Base-by-base conservation (phyloP, 1,140 invertebrate genomes). In the Zaprionus africanus region DNA sequence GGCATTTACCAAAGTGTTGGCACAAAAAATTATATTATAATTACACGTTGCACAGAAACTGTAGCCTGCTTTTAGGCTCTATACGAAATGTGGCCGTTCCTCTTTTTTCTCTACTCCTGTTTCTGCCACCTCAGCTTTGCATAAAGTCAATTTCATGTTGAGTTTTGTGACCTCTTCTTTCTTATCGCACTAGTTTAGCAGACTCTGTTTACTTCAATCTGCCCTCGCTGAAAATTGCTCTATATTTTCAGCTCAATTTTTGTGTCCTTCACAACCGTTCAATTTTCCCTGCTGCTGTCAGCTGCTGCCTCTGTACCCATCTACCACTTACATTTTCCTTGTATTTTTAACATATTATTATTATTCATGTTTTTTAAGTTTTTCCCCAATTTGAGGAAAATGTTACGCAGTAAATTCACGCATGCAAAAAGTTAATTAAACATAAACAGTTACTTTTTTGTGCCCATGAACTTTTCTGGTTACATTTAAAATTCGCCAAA, bases 11-110 rank as follows among this genome's bases (percentile, higher is more conserved):
- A 76, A 72, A 80, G 65, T 85, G 78, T 70, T 78, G 62, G 64
- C 72, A 72, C 62, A 77, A 77, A 77, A 77, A 77, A 72, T 77
- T 72, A 83, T 88, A 86, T 88, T 86, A 88, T 86, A 86, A 86
- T 86, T 86, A 83, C 83, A 82, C 61, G 49, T 64, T 31, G 72
- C 65, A 67, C 46, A 38, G 64, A 75, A 78, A 76, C 53, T 71
- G 62, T 64, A 73, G 83, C 69, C 65, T 68, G 80, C 46, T 79
- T 79, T 86, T 79, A 81, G 75, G 79, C 79, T 34, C 51, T 43
- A 66, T 36, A 53, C 67, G 7, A 36, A 41, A 49, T 26, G 28
- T 31, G 28, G 28, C 28, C 7, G 7, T 7, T 49, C 28, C n/a
- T 38, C 26, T 63, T 9, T 31, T 12, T 69, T 12, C 3, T 34